Conservation (phyloP, 2,113 vertebrate genomes). For the Anguilla rostrata region DNA sequence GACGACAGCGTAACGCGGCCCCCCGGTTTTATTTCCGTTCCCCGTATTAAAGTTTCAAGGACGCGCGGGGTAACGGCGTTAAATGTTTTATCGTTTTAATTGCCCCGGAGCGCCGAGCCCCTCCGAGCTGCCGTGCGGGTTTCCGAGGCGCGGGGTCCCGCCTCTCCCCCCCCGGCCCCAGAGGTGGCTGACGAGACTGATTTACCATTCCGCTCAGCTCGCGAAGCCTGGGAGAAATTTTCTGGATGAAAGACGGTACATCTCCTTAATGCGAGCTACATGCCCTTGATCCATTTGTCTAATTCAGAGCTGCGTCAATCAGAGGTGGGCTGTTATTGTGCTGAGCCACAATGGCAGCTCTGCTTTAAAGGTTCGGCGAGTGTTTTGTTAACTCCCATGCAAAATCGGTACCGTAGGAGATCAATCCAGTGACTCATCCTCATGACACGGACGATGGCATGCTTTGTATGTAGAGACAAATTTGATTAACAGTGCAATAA, state of each 20-base stretch:
- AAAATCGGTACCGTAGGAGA: not conserved
- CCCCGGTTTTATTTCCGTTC: slow-evolving; percentile 14
- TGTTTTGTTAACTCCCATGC: not conserved
- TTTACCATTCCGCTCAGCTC: slow-evolving; percentile 24
- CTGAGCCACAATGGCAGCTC: not conserved
- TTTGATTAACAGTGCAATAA: not conserved
- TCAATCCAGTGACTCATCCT: not conserved
- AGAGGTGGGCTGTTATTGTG: not conserved
- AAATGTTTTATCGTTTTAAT: slow-evolving; percentile 24
- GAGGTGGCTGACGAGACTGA: not conserved
- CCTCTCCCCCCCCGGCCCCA: not conserved
- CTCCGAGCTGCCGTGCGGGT: not conserved
- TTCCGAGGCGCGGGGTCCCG: not conserved
- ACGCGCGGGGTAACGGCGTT: not conserved
- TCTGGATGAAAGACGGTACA: slow-evolving; percentile 12
- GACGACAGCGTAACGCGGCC: not conserved
- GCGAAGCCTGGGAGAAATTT: not conserved
- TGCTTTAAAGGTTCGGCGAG: not conserved
- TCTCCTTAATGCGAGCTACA: slow-evolving; percentile 4
- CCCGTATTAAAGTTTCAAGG: slow-evolving; percentile 24
- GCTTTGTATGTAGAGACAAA: not conserved
- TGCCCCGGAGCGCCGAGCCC: not conserved
- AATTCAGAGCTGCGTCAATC: not conserved
- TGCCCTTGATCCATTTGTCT: slow-evolving; percentile 1
- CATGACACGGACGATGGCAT: not conserved